phyloP scores from a whole-genome alignment of 2,888 invertebrate genomes.

The Rhabditoides inermis region DNA sequence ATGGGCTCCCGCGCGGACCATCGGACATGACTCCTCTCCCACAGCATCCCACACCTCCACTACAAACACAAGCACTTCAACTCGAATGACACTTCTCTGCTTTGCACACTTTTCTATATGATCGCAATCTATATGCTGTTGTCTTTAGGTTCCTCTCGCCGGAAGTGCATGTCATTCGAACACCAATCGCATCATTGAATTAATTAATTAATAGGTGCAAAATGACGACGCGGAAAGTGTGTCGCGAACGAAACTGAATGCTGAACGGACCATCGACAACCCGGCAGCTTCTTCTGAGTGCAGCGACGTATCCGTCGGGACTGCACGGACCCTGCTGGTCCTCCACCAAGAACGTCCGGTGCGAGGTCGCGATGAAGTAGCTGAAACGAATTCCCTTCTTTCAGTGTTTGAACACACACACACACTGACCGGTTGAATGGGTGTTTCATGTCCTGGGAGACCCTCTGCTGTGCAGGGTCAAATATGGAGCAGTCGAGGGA shows the following conservation, averaged over 20 bases:
- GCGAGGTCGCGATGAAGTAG: slow-evolving; percentile 36
- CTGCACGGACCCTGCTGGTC: slow-evolving; percentile 60
- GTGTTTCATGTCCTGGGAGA: slow-evolving; percentile 60
- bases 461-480: slow-evolving; percentile 55
- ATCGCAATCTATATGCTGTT: too few relatives aligned
- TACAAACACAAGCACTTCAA: slow-evolving; percentile 32
- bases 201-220: too few relatives aligned
- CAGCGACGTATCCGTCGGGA: slow-evolving; percentile 58
- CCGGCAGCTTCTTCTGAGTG: slow-evolving; percentile 58
- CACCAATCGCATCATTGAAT: too few relatives aligned
- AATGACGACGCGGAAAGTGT: not conserved
- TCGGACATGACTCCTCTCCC: slow-evolving; percentile 52
- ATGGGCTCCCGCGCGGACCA: slow-evolving; percentile 57
- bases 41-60: slow-evolving; percentile 61
- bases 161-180: too few relatives aligned
- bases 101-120: too few relatives aligned
- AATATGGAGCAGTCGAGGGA: slow-evolving; percentile 59
- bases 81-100: not conserved
- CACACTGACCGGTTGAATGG: too few relatives aligned
- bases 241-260: not conserved
- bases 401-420: too few relatives aligned
- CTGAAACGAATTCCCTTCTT: too few relatives aligned
- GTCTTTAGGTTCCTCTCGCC: too few relatives aligned
- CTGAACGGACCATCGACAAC: slow-evolving; percentile 57
- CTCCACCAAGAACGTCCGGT: slow-evolving; percentile 53